Percentiles rank a stretch among this genome's conserved stretches.
These are phyloP conservation scores for Rhinogobio ventralis DNA, from an alignment of 2,797 vertebrate genomes.

Conservation along the genomic window DNA sequence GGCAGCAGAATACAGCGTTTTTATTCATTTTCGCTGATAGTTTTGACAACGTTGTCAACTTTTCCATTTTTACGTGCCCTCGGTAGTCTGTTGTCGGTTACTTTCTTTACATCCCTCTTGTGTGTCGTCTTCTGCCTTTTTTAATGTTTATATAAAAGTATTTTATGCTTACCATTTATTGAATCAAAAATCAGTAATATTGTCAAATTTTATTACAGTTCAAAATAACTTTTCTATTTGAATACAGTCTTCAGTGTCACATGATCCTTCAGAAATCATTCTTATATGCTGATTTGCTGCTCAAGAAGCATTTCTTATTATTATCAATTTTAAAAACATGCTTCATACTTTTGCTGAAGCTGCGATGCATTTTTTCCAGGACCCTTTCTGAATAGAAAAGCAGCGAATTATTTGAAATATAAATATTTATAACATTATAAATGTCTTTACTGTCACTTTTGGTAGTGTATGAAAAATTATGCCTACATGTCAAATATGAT, in stretches of 20 bases:
- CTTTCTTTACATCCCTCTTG: neutral
- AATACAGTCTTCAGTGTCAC: neutral
- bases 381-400: neutral
- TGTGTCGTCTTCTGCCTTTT: neutral
- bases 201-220: neutral
- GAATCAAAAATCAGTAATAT: neutral
- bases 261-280: neutral
- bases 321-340: neutral
- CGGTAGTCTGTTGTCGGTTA: neutral
- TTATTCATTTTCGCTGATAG: neutral
- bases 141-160: neutral
- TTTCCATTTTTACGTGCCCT: neutral
- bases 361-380: neutral
- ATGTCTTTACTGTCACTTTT: neutral
- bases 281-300: neutral
- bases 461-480: neutral
- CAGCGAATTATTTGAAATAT: too few species aligned
- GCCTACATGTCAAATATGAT: neutral
- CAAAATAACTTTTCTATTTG: neutral
- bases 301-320: neutral
- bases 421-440: neutral
- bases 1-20: neutral
- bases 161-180: neutral
- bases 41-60: neutral
- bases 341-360: neutral